Base-by-base conservation (phyloP, 2,888 invertebrate genomes). In the Cyclophora punctaria region DNA sequence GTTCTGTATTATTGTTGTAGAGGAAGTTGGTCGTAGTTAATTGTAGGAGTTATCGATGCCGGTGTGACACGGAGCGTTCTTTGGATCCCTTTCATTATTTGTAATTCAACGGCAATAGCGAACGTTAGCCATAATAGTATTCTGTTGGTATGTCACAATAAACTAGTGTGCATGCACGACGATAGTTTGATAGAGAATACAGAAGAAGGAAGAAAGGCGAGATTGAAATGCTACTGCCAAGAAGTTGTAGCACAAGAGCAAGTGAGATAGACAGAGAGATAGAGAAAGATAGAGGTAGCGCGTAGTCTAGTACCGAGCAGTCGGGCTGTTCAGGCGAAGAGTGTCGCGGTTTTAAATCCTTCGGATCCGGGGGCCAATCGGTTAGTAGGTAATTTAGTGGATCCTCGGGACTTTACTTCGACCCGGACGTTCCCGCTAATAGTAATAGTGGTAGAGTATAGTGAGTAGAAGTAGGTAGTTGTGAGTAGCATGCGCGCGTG, bases 101-200 rank as follows among this genome's bases (percentile, higher is more conserved):
- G 71, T 5, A 37, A 37, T 37, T 37, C 67, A 69, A 75, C 72
- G 80, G 81, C 82, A 76, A 73, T 83, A 83, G 85, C 86, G 80
- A 78, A 83, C 76, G 77, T 82, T 73, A 81, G 78, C 78, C 83
- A 80, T 73, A 76, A 80, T 79, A 82, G 79, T 83, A 80, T 81
- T 83, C 64, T 82, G 82, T 83, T 68, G 58, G 44, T 44, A 44
- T 87, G 87, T 86, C 80, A 85, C 84, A 86, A 84, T 87, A 46
- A 87, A 83, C 88, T 88, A 88, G 88, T 88, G 88, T 88, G 76
- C 88, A 88, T 88, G 88, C 88, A 88, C 87, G 83, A 84, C 82
- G 83, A 81, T 69, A 84, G 83, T 79, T 73, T 75, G 82, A 84
- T 83, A 86, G 79, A 83, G 79, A 75, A 78, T 82, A 87, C 80